These are phyloP conservation scores for Andrena dorsata DNA, from an alignment of 2,888 invertebrate genomes.

Conservation along the genomic window DNA sequence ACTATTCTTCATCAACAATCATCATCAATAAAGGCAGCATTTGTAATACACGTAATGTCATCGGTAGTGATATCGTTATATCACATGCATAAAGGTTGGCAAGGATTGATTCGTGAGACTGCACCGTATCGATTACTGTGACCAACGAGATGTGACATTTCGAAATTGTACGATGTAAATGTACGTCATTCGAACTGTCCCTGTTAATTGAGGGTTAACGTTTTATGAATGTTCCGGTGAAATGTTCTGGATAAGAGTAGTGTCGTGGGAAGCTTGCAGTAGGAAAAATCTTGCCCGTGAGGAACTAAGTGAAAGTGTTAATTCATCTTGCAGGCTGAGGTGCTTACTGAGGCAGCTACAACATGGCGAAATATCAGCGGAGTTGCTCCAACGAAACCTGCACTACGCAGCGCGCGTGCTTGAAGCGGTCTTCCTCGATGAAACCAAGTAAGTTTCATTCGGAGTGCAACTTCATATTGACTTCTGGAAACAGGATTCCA, in stretches of 20 bases:
- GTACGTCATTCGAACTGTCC: too few relatives aligned
- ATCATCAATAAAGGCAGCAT: too few relatives aligned
- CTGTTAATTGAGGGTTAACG: too few relatives aligned
- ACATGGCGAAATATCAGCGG: constrained; percentile 94
- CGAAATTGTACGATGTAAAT: too few relatives aligned
- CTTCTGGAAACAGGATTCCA: not conserved
- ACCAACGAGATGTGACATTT: too few relatives aligned
- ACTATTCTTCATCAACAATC: too few relatives aligned
- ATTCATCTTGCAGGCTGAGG: constrained; percentile 90
- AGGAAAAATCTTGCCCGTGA: not conserved
- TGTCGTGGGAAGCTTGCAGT: not conserved
- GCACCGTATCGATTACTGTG: too few relatives aligned
- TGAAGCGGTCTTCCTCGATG: constrained; percentile 97
- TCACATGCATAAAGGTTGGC: too few relatives aligned
- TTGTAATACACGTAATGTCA: too few relatives aligned
- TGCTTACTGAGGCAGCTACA: constrained; percentile 95
- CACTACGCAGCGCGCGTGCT: constrained; percentile 97
- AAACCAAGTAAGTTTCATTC: constrained; percentile 92
- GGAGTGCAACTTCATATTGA: constrained; percentile 29
- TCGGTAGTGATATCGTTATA: too few relatives aligned
- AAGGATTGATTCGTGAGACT: too few relatives aligned
- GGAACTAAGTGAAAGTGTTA: not conserved
- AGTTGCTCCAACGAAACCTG: constrained; percentile 95
- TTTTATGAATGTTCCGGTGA: too few relatives aligned
- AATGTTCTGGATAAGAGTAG: not conserved